These are phyloP conservation scores for Drosophila rubida DNA, from an alignment of 2,888 invertebrate species.

Conservation along the genomic window DNA sequence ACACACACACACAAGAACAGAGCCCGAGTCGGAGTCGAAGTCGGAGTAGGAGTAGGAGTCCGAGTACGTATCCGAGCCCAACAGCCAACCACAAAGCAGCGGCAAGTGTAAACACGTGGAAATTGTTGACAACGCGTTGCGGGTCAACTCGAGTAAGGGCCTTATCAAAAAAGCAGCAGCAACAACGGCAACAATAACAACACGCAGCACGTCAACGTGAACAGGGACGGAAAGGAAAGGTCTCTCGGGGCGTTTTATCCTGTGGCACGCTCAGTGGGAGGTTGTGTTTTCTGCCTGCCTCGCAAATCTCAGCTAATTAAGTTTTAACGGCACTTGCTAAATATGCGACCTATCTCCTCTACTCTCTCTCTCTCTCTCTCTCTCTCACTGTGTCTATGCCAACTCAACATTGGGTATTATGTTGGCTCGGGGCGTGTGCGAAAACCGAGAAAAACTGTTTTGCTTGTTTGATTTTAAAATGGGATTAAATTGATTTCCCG, in stretches of 20 bases:
- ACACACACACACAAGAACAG: not conserved
- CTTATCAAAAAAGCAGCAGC: slow-evolving; percentile 33
- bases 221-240: slow-evolving; percentile 31
- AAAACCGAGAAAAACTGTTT: slow-evolving; percentile 43
- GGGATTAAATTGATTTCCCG: slow-evolving; percentile 78
- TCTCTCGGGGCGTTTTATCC: slow-evolving; percentile 62
- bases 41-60: slow-evolving; percentile 20
- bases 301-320: slow-evolving; percentile 72
- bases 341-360: slow-evolving; percentile 37
- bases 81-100: slow-evolving; percentile 62
- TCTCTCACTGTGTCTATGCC: not conserved
- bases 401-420: slow-evolving; percentile 26
- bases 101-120: slow-evolving; percentile 79
- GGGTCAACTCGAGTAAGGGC: slow-evolving; percentile 20
- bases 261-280: slow-evolving; percentile 73
- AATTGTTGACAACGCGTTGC: slow-evolving; percentile 53
- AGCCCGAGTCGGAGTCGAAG: slow-evolving; percentile 3
- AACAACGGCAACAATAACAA: not conserved
- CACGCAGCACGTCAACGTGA: not conserved
- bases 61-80: slow-evolving; percentile 19
- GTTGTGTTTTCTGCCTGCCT: slow-evolving; percentile 42
- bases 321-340: slow-evolving; percentile 79
- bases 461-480: slow-evolving; percentile 65
- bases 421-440: slow-evolving; percentile 64
- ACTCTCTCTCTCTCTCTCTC: slow-evolving; percentile 3